Evolutionary conservation across 2,797 vertebrate species (phyloP).

Genomic region (Pseudopleuronectes americanus): DNA sequence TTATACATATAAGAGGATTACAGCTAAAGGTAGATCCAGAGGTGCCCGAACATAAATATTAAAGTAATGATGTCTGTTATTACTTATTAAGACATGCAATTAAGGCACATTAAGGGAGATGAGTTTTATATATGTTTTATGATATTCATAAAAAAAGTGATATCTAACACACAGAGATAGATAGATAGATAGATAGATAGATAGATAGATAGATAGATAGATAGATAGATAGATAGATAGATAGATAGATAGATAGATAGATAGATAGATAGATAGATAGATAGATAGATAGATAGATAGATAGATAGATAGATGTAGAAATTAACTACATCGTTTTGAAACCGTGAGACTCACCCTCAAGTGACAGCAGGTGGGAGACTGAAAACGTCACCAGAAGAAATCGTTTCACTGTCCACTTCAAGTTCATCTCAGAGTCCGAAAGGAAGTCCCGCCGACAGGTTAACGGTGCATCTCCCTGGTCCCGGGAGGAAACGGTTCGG

Average conservation of each 20-base stretch:
- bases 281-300: not conserved
- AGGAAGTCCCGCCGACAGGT: conserved; percentile 76
- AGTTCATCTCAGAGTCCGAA: conserved; percentile 94
- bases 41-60: not conserved
- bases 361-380: conserved; percentile 87
- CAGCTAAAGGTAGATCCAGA: not conserved
- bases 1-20: too few species aligned
- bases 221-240: too few species aligned
- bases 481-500: conserved; percentile 54
- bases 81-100: not conserved
- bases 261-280: too few species aligned
- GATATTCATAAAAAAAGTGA: not conserved
- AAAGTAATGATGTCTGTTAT: not conserved
- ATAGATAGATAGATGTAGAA: too few species aligned
- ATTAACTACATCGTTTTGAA: not conserved
- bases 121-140: not conserved
- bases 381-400: conserved; percentile 91
- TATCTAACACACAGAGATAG: not conserved
- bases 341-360: conserved; percentile 89
- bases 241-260: too few species aligned
- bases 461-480: conserved; percentile 88
- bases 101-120: not conserved
- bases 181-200: not conserved
- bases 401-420: conserved; percentile 90
- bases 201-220: not conserved